These are phyloP conservation scores for Tetramorium alpestre DNA, from an alignment of 1,140 invertebrate genomes.

Conservation along the genomic window DNA sequence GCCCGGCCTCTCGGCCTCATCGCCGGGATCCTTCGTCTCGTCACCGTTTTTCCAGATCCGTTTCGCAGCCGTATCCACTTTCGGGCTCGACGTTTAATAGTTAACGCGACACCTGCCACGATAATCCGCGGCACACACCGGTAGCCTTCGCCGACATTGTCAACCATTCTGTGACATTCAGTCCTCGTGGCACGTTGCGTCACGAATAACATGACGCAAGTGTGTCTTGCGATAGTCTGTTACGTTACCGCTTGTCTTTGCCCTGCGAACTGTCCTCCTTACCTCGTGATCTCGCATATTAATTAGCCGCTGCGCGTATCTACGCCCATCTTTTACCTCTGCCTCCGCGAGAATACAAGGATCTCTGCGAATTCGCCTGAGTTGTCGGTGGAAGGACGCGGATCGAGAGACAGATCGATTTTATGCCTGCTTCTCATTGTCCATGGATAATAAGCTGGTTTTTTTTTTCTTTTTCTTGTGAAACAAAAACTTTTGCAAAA, in stretches of 20 bases:
- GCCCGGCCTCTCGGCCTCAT: background rate
- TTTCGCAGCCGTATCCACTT: background rate
- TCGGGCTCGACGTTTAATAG: background rate
- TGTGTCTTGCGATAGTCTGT: background rate
- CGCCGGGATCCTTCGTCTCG: background rate
- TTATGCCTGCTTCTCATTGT: background rate
- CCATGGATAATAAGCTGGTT: background rate
- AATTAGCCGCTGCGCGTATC: background rate
- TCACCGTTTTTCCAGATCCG: background rate
- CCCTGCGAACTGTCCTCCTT: conserved; percentile 10
- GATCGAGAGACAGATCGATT: background rate
- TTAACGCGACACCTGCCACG: conserved; percentile 11
- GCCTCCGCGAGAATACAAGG: background rate
- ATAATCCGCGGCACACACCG: background rate
- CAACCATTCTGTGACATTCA: conserved; percentile 14
- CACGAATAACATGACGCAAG: conserved; percentile 29
- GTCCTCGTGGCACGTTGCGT: conserved; percentile 19
- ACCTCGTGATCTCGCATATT: conserved; percentile 3
- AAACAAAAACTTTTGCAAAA: background rate
- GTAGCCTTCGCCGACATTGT: conserved; percentile 16
- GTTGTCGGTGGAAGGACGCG: background rate
- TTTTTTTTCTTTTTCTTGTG: background rate
- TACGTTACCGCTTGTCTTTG: background rate
- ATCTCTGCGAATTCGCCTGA: background rate
- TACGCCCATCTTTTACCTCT: background rate